phyloP scores from a whole-genome alignment of 2,113 vertebrate genomes.

The Pagrus major region DNA sequence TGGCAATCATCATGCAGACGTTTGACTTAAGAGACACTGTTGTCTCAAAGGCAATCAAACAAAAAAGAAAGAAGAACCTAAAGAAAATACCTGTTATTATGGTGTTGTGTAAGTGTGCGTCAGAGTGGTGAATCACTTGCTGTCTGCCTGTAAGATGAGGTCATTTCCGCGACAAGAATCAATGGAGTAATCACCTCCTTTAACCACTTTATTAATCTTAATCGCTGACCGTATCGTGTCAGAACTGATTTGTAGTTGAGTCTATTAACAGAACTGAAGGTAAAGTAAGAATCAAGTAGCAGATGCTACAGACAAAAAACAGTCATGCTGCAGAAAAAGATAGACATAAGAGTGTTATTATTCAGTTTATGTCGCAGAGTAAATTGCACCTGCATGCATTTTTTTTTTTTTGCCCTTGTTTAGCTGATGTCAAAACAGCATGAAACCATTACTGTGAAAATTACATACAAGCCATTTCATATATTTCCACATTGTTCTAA shows the following conservation, averaged over 20 bases:
- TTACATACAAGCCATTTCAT: slow-evolving; percentile 24
- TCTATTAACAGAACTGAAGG: not conserved
- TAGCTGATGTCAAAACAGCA: slow-evolving; percentile 37
- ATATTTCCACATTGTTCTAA: slow-evolving; percentile 22
- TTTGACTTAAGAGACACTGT: not conserved
- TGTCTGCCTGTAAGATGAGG: slow-evolving; percentile 28
- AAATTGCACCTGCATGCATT: slow-evolving; percentile 3
- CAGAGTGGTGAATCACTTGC: slow-evolving; percentile 53
- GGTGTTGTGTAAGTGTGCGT: slow-evolving; percentile 20
- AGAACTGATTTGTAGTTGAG: not conserved
- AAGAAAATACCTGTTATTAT: slow-evolving; percentile 28
- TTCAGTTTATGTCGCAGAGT: not conserved
- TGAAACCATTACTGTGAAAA: slow-evolving; percentile 25
- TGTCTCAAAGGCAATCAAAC: slow-evolving; percentile 4
- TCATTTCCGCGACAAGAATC: slow-evolving; percentile 31
- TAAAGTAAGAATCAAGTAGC: not conserved
- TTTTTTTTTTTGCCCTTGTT: slow-evolving; percentile 13
- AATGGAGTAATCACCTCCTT: not conserved
- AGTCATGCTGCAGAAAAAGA: not conserved
- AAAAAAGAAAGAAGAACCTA: not conserved
- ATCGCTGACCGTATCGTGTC: not conserved
- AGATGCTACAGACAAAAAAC: not conserved
- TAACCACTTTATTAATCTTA: slow-evolving; percentile 15
- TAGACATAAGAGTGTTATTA: not conserved
- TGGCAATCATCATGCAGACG: not conserved